Base-by-base conservation (phyloP, 92 coral and sea anemone genomes). In the Anthopleura xanthogrammica region DNA sequence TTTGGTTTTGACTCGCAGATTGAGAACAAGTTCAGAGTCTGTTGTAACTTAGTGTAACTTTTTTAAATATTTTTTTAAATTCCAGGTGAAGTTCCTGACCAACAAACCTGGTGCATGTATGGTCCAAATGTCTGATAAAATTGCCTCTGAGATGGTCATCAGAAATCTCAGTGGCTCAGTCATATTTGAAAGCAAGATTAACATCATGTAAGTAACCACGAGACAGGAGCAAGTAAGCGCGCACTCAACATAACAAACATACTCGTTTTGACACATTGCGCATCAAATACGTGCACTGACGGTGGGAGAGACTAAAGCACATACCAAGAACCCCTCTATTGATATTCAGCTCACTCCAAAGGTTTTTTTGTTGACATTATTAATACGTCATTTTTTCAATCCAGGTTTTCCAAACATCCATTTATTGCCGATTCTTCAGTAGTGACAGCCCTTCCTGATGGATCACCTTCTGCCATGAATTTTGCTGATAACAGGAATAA, bases 121-220 rank as follows among this genome's bases (percentile, higher is more conserved):
- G 99, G 97, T 96, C 7, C 99, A 96, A 72, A 96, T 96, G 99
- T 96, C 99, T 7, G 99, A 96, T 81, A 96, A 96, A 84, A 93
- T 96, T 77, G 99, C 99, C 58, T 96, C 99, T 1, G 99, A 96
- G 75, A 96, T 96, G 99, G 95, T 96, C 80, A 96, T 96, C 72
- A 85, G 97, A 64, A 96, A 96, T 81, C 83, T 96, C 19, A 96
- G 97, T 82, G 99, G 99, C 19, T 89, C 97, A n/a, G 87, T 90
- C 60, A 88, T 96, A 65, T 96, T 96, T 41, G 99, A 96, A 72
- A 90, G 96, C 93, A 96, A 96, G 88, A 93, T 96, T 80, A 95
- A 94, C 50, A 94, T 96, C 85, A 93, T 95, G 99, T 96, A 80
- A 86, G 99, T 92, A 75, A 16, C 17, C 12, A 56, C 36, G 12